These are phyloP conservation scores for Ligdia adustata DNA, from an alignment of 2,888 invertebrate species.

Conservation along the genomic window DNA sequence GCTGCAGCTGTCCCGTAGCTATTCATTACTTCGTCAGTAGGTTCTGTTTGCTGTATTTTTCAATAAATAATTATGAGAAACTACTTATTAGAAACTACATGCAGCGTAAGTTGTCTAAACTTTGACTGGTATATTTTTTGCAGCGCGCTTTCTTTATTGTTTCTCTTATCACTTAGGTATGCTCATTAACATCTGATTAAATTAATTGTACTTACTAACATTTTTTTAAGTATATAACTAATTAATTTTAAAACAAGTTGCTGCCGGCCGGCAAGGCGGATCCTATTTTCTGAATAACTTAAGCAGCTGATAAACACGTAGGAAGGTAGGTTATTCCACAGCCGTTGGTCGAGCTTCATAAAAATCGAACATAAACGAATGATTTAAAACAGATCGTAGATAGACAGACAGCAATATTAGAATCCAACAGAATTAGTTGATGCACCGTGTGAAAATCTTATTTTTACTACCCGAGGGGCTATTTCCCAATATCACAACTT, in stretches of 20 bases:
- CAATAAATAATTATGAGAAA: too few relatives aligned
- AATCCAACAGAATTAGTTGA: conserved; percentile 24
- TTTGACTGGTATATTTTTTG: too few relatives aligned
- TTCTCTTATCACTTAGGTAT: too few relatives aligned
- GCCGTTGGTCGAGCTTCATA: neutral
- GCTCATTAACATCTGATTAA: too few relatives aligned
- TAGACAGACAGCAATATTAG: conserved; percentile 10
- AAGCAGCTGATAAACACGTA: neutral
- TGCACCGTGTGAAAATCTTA: conserved; percentile 36
- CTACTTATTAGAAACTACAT: too few relatives aligned
- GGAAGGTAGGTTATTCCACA: too few relatives aligned
- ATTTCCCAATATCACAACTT: conserved; percentile 41
- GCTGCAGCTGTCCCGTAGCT: neutral
- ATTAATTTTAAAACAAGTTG: too few relatives aligned
- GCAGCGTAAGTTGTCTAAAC: too few relatives aligned
- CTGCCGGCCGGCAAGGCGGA: neutral
- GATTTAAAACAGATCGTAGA: conserved; percentile 21
- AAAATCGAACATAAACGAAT: conserved; percentile 5
- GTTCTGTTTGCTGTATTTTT: too few relatives aligned
- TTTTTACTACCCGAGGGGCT: conserved; percentile 39
- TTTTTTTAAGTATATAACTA: too few relatives aligned
- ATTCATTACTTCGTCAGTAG: conserved; percentile 1
- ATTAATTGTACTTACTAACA: too few relatives aligned
- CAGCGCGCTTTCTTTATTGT: too few relatives aligned
- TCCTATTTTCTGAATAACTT: conserved; percentile 5